These are phyloP conservation scores for Sarotherodon lohbergeri DNA, from an alignment of 2,113 vertebrate species.

Conservation along the genomic window DNA sequence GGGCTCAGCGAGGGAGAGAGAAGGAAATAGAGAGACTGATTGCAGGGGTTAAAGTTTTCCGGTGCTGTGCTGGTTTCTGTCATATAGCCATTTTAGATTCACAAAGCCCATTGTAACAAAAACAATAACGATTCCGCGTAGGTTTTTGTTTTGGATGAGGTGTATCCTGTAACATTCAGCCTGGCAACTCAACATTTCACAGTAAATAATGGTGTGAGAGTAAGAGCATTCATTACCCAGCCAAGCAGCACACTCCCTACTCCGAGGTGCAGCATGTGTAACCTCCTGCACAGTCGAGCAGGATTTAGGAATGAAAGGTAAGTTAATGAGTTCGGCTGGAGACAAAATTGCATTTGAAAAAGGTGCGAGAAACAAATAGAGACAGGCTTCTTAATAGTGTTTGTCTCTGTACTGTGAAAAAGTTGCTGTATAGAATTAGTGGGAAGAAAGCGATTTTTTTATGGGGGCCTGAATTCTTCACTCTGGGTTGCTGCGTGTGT, in stretches of 20 bases:
- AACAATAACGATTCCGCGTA: slow-evolving; percentile 11
- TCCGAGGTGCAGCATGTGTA: slow-evolving; percentile 17
- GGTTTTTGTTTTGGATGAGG: slow-evolving; percentile 24
- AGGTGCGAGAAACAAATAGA: slow-evolving; percentile 28
- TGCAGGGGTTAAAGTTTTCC: slow-evolving; percentile 26
- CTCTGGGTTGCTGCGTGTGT: neutral
- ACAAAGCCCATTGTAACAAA: slow-evolving; percentile 40
- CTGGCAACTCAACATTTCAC: slow-evolving; percentile 36
- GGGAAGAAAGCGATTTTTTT: neutral
- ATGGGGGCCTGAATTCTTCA: neutral
- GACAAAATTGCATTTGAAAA: slow-evolving; percentile 35
- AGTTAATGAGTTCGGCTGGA: slow-evolving; percentile 52
- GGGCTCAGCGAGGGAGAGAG: neutral
- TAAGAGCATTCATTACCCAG: slow-evolving; percentile 41
- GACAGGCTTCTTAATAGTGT: slow-evolving; percentile 31
- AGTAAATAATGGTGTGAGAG: slow-evolving; percentile 36
- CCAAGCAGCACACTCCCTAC: slow-evolving; percentile 22
- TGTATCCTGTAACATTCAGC: slow-evolving; percentile 26
- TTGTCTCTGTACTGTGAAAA: slow-evolving; percentile 13
- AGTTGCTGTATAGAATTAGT: slow-evolving; percentile 29
- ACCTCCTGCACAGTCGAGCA: slow-evolving; percentile 34
- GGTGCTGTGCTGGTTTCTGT: neutral
- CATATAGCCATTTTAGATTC: slow-evolving; percentile 7
- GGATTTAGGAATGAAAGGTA: slow-evolving; percentile 54
- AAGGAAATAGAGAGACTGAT: slow-evolving; percentile 4